Conservation (phyloP, 1,140 invertebrate genomes). For the Drosophila ambigua region DNA sequence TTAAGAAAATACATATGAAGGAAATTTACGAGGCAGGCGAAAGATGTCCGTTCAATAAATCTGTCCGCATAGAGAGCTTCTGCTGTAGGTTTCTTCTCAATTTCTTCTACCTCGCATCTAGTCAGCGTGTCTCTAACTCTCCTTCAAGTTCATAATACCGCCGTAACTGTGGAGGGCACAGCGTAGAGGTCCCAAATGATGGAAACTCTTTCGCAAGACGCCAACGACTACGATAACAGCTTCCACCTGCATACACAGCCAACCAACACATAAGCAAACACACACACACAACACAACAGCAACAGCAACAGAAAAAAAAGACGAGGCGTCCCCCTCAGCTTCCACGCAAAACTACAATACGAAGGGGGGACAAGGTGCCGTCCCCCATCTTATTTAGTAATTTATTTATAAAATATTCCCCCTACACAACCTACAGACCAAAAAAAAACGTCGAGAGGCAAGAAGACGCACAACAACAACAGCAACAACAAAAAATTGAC, state of each 20-base stretch:
- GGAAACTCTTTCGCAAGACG: slow-evolving; percentile 77
- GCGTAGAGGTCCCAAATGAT: slow-evolving; percentile 18
- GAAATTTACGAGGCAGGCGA: no score
- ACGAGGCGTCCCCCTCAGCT: slow-evolving; percentile 43
- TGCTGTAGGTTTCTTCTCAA: no score
- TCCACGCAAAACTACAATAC: slow-evolving; percentile 13
- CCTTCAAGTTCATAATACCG: neutral
- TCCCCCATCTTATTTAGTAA: slow-evolving; percentile 51
- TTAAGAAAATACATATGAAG: no score
- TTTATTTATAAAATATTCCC: slow-evolving; percentile 79
- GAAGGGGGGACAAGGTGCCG: neutral
- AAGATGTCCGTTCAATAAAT: no score
- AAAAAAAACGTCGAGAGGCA: slow-evolving; percentile 41
- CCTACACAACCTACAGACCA: slow-evolving; percentile 41
- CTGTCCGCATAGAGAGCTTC: no score
- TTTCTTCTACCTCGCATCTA: no score
- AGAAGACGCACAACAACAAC: slow-evolving; percentile 42
- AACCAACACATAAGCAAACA: neutral
- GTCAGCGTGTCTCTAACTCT: neutral
- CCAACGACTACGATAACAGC: slow-evolving; percentile 58
- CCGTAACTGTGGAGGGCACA: neutral
- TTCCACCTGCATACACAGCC: slow-evolving; percentile 67
- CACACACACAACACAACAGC: neutral
- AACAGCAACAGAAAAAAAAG: slow-evolving; percentile 35
- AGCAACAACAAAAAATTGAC: slow-evolving; percentile 54